phyloP scores from a whole-genome alignment of 2,797 vertebrate genomes.

The Ctenopoma multispine region DNA sequence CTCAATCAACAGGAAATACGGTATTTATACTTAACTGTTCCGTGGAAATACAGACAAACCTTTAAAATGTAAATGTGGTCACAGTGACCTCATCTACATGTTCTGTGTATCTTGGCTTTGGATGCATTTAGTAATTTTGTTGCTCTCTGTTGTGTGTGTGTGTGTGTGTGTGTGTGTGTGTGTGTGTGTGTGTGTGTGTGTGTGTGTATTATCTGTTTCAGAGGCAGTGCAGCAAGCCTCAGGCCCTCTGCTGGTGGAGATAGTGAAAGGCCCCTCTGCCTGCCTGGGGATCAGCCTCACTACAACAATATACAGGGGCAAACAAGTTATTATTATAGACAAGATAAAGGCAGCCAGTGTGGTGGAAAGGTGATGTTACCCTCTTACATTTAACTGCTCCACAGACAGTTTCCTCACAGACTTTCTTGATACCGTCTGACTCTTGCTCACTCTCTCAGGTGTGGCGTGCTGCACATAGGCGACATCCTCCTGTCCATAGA shows the following conservation, averaged over 20 bases:
- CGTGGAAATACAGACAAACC: not conserved
- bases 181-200: no score
- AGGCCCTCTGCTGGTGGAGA: conserved; percentile 94
- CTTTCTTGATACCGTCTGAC: conserved; percentile 1
- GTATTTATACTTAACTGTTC: not conserved
- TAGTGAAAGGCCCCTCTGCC: conserved; percentile 89
- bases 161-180: conserved; percentile 50
- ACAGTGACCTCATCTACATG: not conserved
- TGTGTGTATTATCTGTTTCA: conserved; percentile 80
- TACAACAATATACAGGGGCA: conserved; percentile 88
- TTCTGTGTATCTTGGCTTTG: not conserved
- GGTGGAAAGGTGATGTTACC: conserved; percentile 89
- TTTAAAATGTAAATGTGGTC: not conserved
- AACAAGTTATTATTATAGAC: conserved; percentile 94
- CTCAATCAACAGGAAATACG: not conserved
- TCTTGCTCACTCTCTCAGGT: conserved; percentile 79
- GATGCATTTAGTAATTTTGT: conserved; percentile 3
- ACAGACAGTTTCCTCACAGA: conserved; percentile 4
- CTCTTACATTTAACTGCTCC: not conserved
- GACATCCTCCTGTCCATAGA: conserved; percentile 97
- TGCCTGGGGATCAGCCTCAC: conserved; percentile 91
- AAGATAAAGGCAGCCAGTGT: conserved; percentile 96
- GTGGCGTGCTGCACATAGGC: conserved; percentile 90
- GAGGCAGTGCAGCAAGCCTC: conserved; percentile 91
- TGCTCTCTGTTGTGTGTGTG: conserved; percentile 33